These are phyloP conservation scores for Pollimyrus isidori DNA, from an alignment of 2,113 vertebrate genomes.

Conservation along the genomic window DNA sequence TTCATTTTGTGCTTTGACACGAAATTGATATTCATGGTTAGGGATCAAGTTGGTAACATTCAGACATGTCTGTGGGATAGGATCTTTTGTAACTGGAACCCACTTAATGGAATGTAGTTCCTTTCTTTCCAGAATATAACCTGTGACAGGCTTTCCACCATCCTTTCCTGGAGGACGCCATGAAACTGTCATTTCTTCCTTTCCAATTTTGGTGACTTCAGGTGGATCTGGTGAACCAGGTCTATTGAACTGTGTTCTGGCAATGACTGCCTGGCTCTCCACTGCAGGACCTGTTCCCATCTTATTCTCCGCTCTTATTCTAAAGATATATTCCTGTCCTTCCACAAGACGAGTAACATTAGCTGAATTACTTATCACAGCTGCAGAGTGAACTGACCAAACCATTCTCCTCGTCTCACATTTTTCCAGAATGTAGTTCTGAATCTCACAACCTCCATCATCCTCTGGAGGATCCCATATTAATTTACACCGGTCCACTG, in stretches of 20 bases:
- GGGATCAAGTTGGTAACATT: constrained; percentile 85
- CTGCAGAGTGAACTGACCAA: constrained; percentile 87
- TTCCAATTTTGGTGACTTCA: constrained; percentile 82
- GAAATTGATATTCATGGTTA: constrained; percentile 92
- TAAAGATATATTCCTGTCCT: constrained; percentile 93
- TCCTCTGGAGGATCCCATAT: constrained; percentile 89
- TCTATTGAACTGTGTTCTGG: constrained; percentile 82
- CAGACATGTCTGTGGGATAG: constrained; percentile 69
- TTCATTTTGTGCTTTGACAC: constrained; percentile 96
- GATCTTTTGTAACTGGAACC: constrained; percentile 83
- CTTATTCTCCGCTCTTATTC: constrained; percentile 95
- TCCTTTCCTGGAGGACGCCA: constrained; percentile 89
- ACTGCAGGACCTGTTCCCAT: constrained; percentile 93
- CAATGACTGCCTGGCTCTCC: constrained; percentile 80
- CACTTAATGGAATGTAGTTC: constrained; percentile 82
- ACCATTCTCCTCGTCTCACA: constrained; percentile 93
- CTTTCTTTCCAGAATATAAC: constrained; percentile 89
- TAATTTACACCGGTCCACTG: constrained; percentile 80
- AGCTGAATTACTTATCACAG: constrained; percentile 71
- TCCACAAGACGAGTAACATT: constrained; percentile 88
- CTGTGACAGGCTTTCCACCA: constrained; percentile 88
- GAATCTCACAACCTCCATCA: constrained; percentile 94
- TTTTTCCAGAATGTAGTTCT: constrained; percentile 97
- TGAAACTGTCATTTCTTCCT: constrained; percentile 89
- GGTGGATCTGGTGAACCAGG: constrained; percentile 84